Conservation (phyloP, 2,797 vertebrate species). For the Iguana delicatissima region DNA sequence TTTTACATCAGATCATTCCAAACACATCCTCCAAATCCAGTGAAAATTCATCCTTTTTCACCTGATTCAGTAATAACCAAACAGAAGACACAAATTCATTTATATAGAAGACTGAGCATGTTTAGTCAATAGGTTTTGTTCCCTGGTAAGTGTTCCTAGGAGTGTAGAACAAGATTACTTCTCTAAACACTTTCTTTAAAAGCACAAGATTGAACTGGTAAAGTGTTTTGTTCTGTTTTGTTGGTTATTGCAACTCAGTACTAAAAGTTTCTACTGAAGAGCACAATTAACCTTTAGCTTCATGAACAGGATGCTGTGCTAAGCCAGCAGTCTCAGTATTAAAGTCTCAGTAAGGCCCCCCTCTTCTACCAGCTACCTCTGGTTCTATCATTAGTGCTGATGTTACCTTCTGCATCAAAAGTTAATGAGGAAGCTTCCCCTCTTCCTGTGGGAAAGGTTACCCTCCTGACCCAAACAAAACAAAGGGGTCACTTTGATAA, state of each 20-base stretch:
- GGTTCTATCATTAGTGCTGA: slow-evolving; percentile 4
- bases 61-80: too few relatives aligned
- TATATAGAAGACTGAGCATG: background rate
- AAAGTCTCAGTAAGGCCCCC: background rate
- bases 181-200: background rate
- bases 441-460: slow-evolving; percentile 50
- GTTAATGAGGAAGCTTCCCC: slow-evolving; percentile 17
- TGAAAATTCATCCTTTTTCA: too few relatives aligned
- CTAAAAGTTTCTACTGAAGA: background rate
- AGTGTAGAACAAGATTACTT: background rate
- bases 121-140: background rate
- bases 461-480: slow-evolving; percentile 48
- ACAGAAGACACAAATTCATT: too few relatives aligned
- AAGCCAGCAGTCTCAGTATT: background rate
- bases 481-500: slow-evolving; percentile 53
- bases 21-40: too few relatives aligned
- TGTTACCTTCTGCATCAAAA: slow-evolving; percentile 1
- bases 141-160: background rate
- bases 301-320: background rate
- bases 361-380: background rate
- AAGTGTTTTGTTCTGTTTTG: background rate
- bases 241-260: background rate
- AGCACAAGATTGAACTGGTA: background rate
- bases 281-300: slow-evolving; percentile 14
- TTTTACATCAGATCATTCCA: too few relatives aligned